phyloP scores from a whole-genome alignment of 2,113 vertebrate genomes.

The Perca schrenkii region DNA sequence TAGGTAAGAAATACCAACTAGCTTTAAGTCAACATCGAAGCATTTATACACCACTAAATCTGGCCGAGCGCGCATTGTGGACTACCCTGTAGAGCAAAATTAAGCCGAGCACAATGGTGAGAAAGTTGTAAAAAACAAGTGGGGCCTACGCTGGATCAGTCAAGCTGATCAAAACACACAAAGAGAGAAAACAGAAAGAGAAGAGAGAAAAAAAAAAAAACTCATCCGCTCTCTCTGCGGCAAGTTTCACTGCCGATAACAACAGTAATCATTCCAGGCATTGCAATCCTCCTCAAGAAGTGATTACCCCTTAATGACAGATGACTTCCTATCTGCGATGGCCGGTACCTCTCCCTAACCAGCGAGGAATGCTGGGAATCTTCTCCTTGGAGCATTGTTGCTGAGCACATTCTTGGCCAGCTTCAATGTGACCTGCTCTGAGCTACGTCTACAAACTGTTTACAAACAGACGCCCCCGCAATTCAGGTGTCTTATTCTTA shows the following conservation, averaged over 20 bases:
- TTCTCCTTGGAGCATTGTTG: slow-evolving; percentile 57
- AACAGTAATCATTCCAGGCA: slow-evolving; percentile 78
- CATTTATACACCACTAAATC: slow-evolving; percentile 30
- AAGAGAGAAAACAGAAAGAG: slow-evolving; percentile 28
- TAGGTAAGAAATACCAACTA: slow-evolving; percentile 66
- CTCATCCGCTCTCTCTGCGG: slow-evolving; percentile 31
- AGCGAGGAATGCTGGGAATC: slow-evolving; percentile 77
- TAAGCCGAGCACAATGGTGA: neutral
- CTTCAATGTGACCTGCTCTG: slow-evolving; percentile 58
- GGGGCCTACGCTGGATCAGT: slow-evolving; percentile 5
- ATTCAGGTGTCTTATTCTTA: slow-evolving; percentile 63
- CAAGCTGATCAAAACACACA: slow-evolving; percentile 47
- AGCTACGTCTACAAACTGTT: slow-evolving; percentile 57
- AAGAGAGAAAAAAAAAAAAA: neutral
- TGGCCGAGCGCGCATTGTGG: neutral
- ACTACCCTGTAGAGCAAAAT: neutral
- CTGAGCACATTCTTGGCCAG: slow-evolving; percentile 68
- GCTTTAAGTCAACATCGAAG: slow-evolving; percentile 57
- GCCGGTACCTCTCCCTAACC: slow-evolving; percentile 68
- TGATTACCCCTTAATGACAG: slow-evolving; percentile 78
- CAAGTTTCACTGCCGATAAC: slow-evolving; percentile 75
- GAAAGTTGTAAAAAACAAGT: slow-evolving; percentile 33
- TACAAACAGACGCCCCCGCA: slow-evolving; percentile 62
- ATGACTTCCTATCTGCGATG: slow-evolving; percentile 79
- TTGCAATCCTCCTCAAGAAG: slow-evolving; percentile 73